These are phyloP conservation scores for Copidosoma aretas DNA, from an alignment of 2,888 invertebrate species.

Conservation along the genomic window DNA sequence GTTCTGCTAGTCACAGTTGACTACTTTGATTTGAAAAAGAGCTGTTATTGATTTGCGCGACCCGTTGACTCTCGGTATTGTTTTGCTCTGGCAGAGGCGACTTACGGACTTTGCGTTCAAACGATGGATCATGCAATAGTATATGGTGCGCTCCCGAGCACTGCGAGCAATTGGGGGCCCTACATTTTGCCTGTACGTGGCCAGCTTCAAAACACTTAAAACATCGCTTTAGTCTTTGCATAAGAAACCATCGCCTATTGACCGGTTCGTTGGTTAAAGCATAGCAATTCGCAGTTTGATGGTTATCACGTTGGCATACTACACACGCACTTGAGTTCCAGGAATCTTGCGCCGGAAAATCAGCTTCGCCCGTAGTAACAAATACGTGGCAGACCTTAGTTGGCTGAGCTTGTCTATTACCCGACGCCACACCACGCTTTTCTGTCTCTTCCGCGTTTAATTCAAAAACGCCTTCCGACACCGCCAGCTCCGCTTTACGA, in stretches of 20 bases:
- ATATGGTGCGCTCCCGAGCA: background rate
- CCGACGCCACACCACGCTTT: background rate
- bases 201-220: conserved; percentile 15
- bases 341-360: background rate
- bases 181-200: background rate
- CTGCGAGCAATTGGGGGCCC: background rate
- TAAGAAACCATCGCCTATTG: conserved; percentile 7
- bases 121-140: background rate
- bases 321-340: conserved; percentile 5
- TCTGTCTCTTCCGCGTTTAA: background rate
- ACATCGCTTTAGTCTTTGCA: background rate
- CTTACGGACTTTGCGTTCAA: too few species aligned
- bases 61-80: too few species aligned
- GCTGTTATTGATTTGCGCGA: too few species aligned
- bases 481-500: conserved; percentile 3
- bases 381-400: too few species aligned
- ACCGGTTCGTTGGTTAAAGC: background rate
- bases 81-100: too few species aligned
- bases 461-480: background rate
- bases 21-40: too few species aligned
- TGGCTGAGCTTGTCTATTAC: background rate
- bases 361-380: too few species aligned
- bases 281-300: background rate
- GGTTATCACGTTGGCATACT: conserved; percentile 7
- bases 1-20: background rate